Evolutionary conservation across 1,140 invertebrate genomes (phyloP), one percentile per base, ranked within the genome.

Genomic region (Carcinoscorpius rotundicauda): DNA sequence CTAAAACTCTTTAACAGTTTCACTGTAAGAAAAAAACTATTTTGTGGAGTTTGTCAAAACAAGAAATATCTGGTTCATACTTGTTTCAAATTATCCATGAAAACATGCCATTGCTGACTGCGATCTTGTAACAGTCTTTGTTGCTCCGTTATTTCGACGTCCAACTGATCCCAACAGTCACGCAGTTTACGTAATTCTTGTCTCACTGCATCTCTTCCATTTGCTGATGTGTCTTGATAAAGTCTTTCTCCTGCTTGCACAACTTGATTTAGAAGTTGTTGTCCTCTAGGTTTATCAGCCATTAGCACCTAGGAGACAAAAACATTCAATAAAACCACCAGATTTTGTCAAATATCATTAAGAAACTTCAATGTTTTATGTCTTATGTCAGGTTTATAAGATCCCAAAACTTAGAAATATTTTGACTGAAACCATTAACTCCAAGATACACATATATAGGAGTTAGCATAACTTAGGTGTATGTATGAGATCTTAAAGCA

Each of bases 201-300:
- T 6, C 93, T 81, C 55, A 97, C 87, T 52, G 83, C 85, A 76
- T 97, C 94, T 65, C 94, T 82, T 8, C 93, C 94, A 72, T 85
- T 82, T 49, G 91, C 86, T 4, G 92, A 89, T 4, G 93, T 97
- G 76, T 95, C 91, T 0, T 91, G 89, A 67, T 91, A 84, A 49
- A 96, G 83, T 75, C 88, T 86, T 73, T 97, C 93, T 4, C 89
- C 91, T 10, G 65, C 57, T 59, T 64, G 62, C 0, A 66, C 57
- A 6, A 64, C 62, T 62, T 66, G 59, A n/a, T 49, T 62, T 11
- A 69, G 52, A 5, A 69, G 9, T 11, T 69, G 64, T 10, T 69
- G 62, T 11, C 64, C 67, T 61, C 53, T 55, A 8, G 63, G 52
- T 56, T 61, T 68, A 51, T 68, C 66, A 65, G 63, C 64, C 8